phyloP scores from a whole-genome alignment of 2,888 invertebrate genomes.

The Didymodactylos carnosus region DNA sequence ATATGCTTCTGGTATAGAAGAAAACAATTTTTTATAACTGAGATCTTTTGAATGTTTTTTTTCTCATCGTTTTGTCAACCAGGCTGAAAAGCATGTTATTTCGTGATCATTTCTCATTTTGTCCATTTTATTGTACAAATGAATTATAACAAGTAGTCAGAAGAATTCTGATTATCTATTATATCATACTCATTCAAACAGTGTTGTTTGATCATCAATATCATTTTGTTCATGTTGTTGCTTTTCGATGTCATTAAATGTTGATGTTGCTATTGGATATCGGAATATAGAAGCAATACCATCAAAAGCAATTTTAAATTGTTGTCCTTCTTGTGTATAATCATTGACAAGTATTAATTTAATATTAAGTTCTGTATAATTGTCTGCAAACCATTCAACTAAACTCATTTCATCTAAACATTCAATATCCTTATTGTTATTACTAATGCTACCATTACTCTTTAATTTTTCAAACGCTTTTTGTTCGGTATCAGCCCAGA shows the following conservation, averaged over 20 bases:
- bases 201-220: too few species aligned
- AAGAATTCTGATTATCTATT: too few species aligned
- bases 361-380: constrained; percentile 43
- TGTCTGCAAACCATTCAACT: constrained; percentile 96
- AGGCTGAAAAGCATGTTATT: too few species aligned
- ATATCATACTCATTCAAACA: too few species aligned
- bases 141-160: too few species aligned
- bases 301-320: constrained; percentile 96
- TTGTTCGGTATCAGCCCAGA: neutral
- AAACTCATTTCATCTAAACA: constrained; percentile 62
- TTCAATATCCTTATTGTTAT: constrained; percentile 83
- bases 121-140: too few species aligned
- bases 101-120: too few species aligned
- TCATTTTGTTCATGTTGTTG: too few species aligned
- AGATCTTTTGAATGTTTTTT: too few species aligned
- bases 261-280: neutral
- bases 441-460: neutral
- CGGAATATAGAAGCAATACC: constrained; percentile 60
- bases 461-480: neutral
- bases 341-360: constrained; percentile 98
- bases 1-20: too few species aligned
- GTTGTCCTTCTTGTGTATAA: constrained; percentile 96
- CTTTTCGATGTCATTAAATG: neutral
- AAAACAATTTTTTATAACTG: too few species aligned
- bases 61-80: too few species aligned